Evolutionary conservation across 1,140 invertebrate genomes (phyloP).

Genomic region (Macrostomum lignano): DNA sequence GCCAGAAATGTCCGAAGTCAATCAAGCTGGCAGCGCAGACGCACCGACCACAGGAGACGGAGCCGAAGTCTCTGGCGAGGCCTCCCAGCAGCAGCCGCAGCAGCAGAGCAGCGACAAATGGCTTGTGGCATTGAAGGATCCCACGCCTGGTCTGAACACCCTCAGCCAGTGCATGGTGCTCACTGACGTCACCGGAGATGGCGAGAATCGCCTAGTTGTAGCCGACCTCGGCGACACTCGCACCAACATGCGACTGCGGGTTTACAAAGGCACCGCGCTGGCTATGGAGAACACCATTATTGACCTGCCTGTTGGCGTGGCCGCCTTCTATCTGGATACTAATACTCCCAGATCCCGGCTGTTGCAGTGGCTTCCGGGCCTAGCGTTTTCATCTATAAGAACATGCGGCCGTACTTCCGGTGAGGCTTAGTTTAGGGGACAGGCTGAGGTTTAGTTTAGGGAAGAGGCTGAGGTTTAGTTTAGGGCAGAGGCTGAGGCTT

Average conservation of each 20-base stretch:
- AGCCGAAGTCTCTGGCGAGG: too few relatives aligned
- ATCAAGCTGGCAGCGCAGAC: too few relatives aligned
- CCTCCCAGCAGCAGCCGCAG: too few relatives aligned
- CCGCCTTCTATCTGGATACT: slow-evolving; percentile 54
- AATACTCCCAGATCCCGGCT: slow-evolving; percentile 42
- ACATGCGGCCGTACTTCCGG: slow-evolving; percentile 60
- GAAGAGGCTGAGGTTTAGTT: too few relatives aligned
- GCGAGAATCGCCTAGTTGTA: slow-evolving; percentile 45
- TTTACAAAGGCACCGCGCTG: slow-evolving; percentile 40
- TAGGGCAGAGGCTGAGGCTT: too few relatives aligned
- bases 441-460: too few relatives aligned
- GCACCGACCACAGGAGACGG: too few relatives aligned
- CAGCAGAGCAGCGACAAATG: slow-evolving; percentile 34
- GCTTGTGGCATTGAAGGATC: slow-evolving; percentile 46
- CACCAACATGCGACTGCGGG: slow-evolving; percentile 33
- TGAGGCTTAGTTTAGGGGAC: slow-evolving; percentile 15
- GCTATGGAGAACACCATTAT: slow-evolving; percentile 47
- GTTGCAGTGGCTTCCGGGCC: slow-evolving; percentile 51
- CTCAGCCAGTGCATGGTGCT: slow-evolving; percentile 42
- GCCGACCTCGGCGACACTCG: slow-evolving; percentile 35
- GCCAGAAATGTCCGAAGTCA: too few relatives aligned
- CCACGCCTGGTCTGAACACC: slow-evolving; percentile 39
- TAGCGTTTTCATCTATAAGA: slow-evolving; percentile 54
- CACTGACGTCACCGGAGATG: slow-evolving; percentile 47
- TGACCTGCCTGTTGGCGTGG: slow-evolving; percentile 49